These are phyloP conservation scores for Pangasius macronema DNA, from an alignment of 2,797 vertebrate genomes.

Conservation along the genomic window DNA sequence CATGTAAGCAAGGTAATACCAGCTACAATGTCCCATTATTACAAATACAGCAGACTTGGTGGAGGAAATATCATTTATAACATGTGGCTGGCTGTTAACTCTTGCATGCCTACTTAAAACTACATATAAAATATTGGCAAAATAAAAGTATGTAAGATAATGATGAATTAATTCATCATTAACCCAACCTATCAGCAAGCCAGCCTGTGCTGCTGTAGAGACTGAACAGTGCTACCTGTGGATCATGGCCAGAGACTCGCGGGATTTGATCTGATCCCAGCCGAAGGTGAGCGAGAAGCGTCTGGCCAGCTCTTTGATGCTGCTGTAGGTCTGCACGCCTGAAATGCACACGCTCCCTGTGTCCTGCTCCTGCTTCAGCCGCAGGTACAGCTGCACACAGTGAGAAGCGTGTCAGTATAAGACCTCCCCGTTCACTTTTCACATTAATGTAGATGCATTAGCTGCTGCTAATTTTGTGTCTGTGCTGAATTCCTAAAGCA, in stretches of 20 bases:
- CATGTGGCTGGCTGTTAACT: not conserved
- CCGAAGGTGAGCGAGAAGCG: constrained; percentile 89
- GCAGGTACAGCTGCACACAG: constrained; percentile 77
- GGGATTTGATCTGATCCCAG: constrained; percentile 85
- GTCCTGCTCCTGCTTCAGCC: constrained; percentile 77
- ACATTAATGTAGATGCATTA: not conserved
- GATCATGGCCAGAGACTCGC: constrained; percentile 87
- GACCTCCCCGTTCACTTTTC: not conserved
- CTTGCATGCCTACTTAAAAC: not conserved
- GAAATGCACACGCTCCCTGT: constrained; percentile 65
- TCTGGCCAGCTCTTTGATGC: constrained; percentile 89
- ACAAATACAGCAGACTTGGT: not conserved
- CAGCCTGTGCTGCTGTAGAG: not conserved
- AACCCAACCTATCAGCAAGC: not conserved
- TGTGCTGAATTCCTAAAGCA: not conserved
- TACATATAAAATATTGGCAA: not conserved
- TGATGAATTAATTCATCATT: not conserved
- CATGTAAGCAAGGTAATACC: not conserved
- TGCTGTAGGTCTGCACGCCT: constrained; percentile 81
- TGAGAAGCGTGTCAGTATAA: not conserved
- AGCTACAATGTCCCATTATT: not conserved
- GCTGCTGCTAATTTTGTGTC: not conserved
- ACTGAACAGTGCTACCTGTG: constrained; percentile 79
- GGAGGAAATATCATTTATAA: not conserved
- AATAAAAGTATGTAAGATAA: not conserved